Conservation (phyloP, 1,140 invertebrate species). For the Phenacoccus solenopsis region DNA sequence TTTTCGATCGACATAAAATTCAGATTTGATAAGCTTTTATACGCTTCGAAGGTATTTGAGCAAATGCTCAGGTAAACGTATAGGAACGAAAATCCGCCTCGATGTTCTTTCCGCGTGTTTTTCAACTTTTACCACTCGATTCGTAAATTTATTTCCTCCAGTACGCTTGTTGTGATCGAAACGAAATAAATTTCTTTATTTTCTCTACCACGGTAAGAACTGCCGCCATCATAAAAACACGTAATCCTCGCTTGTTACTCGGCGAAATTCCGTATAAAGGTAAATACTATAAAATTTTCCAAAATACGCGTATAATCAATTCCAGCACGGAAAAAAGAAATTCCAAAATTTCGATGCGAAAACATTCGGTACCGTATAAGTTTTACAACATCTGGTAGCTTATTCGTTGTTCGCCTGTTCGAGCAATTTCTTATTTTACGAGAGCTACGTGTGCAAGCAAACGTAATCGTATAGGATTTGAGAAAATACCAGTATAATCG, state of each 20-base stretch:
- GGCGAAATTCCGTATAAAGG: background rate
- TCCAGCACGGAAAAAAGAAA: too few species aligned
- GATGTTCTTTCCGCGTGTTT: background rate
- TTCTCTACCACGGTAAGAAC: background rate
- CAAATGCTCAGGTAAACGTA: background rate
- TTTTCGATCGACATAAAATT: background rate
- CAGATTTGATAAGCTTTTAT: slow-evolving; percentile 2
- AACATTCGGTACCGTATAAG: too few species aligned
- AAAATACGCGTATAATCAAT: background rate
- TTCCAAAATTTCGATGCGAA: too few species aligned
- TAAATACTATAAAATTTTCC: background rate
- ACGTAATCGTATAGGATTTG: too few species aligned
- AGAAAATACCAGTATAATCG: too few species aligned
- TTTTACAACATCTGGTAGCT: too few species aligned
- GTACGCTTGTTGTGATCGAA: too few species aligned
- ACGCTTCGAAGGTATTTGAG: background rate
- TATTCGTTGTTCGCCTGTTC: too few species aligned
- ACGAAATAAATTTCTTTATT: background rate
- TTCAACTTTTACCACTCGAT: too few species aligned
- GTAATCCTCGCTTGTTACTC: background rate
- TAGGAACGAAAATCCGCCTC: background rate
- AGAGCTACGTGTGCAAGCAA: too few species aligned
- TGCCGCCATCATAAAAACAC: background rate
- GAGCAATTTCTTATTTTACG: too few species aligned
- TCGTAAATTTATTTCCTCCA: too few species aligned